A percentile compares a stretch with the other conserved stretches of the same genome.
These are phyloP conservation scores for Acanthochromis polyacanthus DNA, from an alignment of 2,113 vertebrate species.

Conservation along the genomic window DNA sequence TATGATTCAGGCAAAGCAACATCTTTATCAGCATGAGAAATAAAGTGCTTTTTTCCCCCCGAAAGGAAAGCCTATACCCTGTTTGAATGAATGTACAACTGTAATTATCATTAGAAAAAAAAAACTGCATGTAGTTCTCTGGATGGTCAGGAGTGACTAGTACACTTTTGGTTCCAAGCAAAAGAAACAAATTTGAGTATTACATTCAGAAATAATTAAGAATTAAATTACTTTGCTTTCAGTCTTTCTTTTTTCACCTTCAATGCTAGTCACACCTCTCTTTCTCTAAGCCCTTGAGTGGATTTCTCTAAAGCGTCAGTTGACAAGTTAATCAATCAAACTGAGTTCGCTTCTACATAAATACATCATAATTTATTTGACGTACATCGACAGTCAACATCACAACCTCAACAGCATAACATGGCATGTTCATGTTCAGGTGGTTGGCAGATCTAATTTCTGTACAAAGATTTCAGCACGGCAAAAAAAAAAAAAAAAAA, in stretches of 20 bases:
- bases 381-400: conserved; percentile 45
- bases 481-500: conserved; percentile 23
- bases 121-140: not conserved
- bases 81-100: too few species aligned
- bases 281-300: not conserved
- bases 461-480: conserved; percentile 23
- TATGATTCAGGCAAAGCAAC: too few species aligned
- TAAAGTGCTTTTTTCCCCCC: too few species aligned
- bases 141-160: not conserved
- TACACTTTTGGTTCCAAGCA: not conserved
- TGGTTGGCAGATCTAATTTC: conserved; percentile 18
- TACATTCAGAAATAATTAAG: not conserved
- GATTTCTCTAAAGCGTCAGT: not conserved
- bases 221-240: not conserved
- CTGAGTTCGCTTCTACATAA: conserved; percentile 65
- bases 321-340: conserved; percentile 40
- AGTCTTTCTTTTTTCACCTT: not conserved
- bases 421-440: conserved; percentile 46
- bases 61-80: not conserved
- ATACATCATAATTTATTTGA: conserved; percentile 78
- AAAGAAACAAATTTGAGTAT: not conserved
- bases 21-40: too few species aligned
- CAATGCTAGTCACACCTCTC: not conserved
- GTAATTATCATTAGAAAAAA: not conserved
- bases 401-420: conserved; percentile 41